Evolutionary conservation across 1,140 invertebrate genomes (phyloP).

Genomic region (Drosophila baimaii): DNA sequence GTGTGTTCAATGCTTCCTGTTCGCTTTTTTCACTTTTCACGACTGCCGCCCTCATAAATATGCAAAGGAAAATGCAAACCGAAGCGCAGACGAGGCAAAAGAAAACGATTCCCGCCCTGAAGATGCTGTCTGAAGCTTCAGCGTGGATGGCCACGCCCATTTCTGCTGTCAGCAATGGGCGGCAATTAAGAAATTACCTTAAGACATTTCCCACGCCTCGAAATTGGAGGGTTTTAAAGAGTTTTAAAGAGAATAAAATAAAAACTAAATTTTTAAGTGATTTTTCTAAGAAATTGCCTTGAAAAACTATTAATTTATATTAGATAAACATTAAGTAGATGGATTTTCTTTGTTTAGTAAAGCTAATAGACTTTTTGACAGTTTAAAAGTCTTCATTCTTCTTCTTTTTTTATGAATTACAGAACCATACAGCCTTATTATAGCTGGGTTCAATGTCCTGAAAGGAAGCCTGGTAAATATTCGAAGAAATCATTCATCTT

Average conservation of each 20-base stretch:
- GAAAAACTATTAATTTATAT: too few species aligned
- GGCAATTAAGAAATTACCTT: constrained; percentile 43
- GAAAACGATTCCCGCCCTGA: constrained; percentile 8
- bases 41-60: constrained; percentile 68
- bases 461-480: constrained; percentile 2
- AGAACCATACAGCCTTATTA: too few species aligned
- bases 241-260: too few species aligned
- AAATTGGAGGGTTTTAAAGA: background rate
- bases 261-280: too few species aligned
- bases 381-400: too few species aligned
- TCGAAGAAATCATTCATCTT: background rate
- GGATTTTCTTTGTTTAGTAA: too few species aligned
- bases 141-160: constrained; percentile 57
- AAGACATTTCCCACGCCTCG: constrained; percentile 41
- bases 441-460: background rate
- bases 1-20: constrained; percentile 37
- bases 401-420: too few species aligned
- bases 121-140: constrained; percentile 42
- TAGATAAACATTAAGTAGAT: too few species aligned
- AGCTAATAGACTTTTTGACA: too few species aligned
- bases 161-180: background rate
- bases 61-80: constrained; percentile 73
- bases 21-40: constrained; percentile 5
- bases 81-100: constrained; percentile 53
- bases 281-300: too few species aligned